phyloP scores from a whole-genome alignment of 2,113 vertebrate genomes.

The Genyomyrus donnyi region DNA sequence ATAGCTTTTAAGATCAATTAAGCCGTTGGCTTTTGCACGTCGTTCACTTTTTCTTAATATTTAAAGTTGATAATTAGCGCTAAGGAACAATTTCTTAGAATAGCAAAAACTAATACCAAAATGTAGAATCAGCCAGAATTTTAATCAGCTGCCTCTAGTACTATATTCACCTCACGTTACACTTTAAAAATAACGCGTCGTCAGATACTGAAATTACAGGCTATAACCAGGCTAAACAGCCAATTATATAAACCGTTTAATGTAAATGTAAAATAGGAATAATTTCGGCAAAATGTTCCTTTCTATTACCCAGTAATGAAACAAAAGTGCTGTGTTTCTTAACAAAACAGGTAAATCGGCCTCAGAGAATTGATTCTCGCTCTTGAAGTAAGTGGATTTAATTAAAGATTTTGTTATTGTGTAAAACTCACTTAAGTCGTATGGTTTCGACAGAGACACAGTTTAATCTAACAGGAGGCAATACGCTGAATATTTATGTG shows the following conservation, averaged over 20 bases:
- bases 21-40: not conserved
- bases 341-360: not conserved
- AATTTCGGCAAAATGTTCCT: not conserved
- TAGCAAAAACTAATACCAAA: not conserved
- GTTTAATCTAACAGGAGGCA: constrained; percentile 5
- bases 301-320: not conserved
- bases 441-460: not conserved
- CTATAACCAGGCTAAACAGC: not conserved
- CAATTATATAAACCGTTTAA: not conserved
- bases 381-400: not conserved
- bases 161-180: not conserved
- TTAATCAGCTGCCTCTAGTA: constrained; percentile 8
- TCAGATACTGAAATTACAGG: not conserved
- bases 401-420: not conserved
- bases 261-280: not conserved
- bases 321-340: not conserved
- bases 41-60: not conserved
- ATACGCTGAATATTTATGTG: not conserved
- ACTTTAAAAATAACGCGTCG: not conserved
- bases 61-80: not conserved
- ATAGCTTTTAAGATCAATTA: not conserved
- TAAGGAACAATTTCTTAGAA: not conserved
- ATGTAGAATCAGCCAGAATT: constrained; percentile 4
- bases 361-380: not conserved
- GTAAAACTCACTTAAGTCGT: not conserved